Evolutionary conservation across 2,797 vertebrate species (phyloP).

Genomic region (Platalea minor): DNA sequence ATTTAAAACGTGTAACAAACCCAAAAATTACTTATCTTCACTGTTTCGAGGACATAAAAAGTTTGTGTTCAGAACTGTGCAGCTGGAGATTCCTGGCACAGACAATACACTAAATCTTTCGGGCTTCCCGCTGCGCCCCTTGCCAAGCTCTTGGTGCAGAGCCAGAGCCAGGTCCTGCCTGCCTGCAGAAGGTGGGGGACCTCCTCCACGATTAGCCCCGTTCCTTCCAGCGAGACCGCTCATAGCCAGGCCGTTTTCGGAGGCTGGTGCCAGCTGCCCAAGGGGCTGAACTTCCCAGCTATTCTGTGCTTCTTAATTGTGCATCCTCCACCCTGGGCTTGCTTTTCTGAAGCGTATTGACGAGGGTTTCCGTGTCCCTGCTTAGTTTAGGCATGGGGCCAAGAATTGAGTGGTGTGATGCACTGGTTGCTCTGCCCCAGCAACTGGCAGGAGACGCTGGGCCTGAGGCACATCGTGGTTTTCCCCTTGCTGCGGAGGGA

Average conservation of each 20-base stretch:
- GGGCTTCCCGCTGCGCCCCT: neutral
- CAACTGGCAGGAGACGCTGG: neutral
- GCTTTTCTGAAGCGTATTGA: neutral
- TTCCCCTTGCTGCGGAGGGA: neutral
- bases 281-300: neutral
- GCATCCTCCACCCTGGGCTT: neutral
- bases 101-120: neutral
- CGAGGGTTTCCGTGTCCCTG: neutral
- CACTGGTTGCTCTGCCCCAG: neutral
- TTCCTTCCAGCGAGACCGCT: neutral
- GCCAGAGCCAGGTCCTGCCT: neutral
- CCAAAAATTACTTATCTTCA: slow-evolving; percentile 1
- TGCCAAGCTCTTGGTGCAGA: neutral
- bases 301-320: neutral
- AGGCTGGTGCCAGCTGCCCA: neutral
- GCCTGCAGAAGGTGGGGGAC: neutral
- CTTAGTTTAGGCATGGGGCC: neutral
- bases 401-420: neutral
- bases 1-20: slow-evolving; percentile 34
- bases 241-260: fast-evolving
- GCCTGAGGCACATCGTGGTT: neutral
- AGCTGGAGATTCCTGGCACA: slow-evolving; percentile 29
- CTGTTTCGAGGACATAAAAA: neutral
- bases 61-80: neutral
- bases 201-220: neutral